Conservation (phyloP, 2,113 vertebrate species). For the Dissostichus mawsoni region DNA sequence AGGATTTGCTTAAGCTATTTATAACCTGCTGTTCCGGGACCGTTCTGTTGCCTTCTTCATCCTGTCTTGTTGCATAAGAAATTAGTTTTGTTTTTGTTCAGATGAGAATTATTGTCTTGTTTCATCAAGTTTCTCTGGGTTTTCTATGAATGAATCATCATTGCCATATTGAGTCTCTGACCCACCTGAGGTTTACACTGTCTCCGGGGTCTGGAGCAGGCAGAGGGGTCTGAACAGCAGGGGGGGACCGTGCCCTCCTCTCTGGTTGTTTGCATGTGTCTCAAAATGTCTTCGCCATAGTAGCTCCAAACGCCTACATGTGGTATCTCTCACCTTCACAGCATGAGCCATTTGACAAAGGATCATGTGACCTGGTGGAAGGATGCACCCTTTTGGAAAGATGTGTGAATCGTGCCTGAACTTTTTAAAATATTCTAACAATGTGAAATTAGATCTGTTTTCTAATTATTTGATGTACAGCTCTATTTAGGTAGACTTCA, state of each 20-base stretch:
- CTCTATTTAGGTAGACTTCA: conserved; percentile 71
- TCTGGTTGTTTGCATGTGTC: conserved; percentile 10
- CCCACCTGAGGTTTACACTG: conserved; percentile 7
- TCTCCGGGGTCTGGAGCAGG: not conserved
- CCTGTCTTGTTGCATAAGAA: not conserved
- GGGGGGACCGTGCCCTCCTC: not conserved
- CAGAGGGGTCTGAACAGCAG: conserved; percentile 6
- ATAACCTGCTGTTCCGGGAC: not conserved
- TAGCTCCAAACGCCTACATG: not conserved
- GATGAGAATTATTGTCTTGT: too few relatives aligned
- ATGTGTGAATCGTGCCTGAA: conserved; percentile 76
- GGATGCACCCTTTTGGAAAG: conserved; percentile 19
- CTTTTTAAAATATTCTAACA: conserved; percentile 54
- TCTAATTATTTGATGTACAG: conserved; percentile 76
- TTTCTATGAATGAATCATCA: not conserved
- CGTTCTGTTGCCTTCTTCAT: conserved; percentile 12
- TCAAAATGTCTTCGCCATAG: conserved; percentile 17
- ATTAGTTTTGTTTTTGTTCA: not conserved
- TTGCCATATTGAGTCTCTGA: not conserved
- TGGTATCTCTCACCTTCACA: not conserved
- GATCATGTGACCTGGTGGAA: not conserved
- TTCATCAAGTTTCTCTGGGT: not conserved
- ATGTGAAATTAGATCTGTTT: conserved; percentile 74
- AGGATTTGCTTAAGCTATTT: not conserved
- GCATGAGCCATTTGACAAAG: conserved; percentile 18